phyloP scores from a whole-genome alignment of 2,797 vertebrate genomes.

The Aulostomus chinensis region DNA sequence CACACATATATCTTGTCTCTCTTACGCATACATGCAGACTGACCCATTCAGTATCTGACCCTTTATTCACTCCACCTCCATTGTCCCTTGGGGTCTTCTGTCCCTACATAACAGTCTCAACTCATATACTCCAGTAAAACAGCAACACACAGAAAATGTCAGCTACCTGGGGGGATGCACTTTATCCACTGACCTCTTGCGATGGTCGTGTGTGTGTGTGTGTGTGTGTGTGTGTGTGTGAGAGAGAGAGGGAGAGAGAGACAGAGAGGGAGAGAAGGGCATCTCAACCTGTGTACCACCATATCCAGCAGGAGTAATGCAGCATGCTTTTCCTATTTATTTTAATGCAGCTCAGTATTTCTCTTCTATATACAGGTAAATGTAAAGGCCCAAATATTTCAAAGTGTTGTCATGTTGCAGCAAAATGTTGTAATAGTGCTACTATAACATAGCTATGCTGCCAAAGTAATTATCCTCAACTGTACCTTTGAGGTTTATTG shows the following conservation, averaged over 20 bases:
- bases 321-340: slow-evolving; percentile 3
- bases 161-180: slow-evolving; percentile 41
- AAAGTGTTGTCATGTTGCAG: too few species aligned
- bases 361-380: background rate
- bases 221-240: background rate
- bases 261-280: too few species aligned
- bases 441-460: too few species aligned
- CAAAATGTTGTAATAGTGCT: too few species aligned
- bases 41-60: slow-evolving; percentile 19
- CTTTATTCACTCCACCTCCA: slow-evolving; percentile 10
- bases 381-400: too few species aligned
- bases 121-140: slow-evolving; percentile 33
- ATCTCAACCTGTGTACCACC: background rate
- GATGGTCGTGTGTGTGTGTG: slow-evolving; percentile 6
- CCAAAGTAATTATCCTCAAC: too few species aligned
- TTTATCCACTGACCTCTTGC: slow-evolving; percentile 48
- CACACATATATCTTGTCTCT: background rate
- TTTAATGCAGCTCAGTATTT: too few species aligned
- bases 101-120: slow-evolving; percentile 26
- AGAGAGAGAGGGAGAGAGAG: background rate
- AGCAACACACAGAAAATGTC: slow-evolving; percentile 55
- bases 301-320: background rate
- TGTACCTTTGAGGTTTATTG: too few species aligned
- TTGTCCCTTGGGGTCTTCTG: slow-evolving; percentile 18
- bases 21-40: background rate